Evolutionary conservation across 2,888 invertebrate genomes (phyloP), one percentile per base, ranked within the genome.

Genomic region (Andrena camellia): DNA sequence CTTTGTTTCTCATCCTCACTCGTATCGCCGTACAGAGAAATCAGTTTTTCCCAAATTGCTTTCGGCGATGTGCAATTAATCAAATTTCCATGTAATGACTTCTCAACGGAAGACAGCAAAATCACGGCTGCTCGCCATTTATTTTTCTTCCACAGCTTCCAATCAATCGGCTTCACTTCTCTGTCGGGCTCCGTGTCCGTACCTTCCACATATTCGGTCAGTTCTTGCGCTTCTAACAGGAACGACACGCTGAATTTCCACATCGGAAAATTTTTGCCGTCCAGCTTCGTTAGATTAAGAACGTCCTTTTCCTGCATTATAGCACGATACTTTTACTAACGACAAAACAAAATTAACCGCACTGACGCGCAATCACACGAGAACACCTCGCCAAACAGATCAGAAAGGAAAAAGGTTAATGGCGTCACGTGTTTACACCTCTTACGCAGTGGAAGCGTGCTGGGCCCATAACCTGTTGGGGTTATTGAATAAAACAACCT

Each of bases 11-110:
- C 52, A 62, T 84, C 79, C 3, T 81, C 83, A 23, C 73, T 84
- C 1, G 77, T 50, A 26, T 86, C 82, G 2, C 83, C 81, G 26
- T 81, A 85, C 35, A 84, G 17, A 2, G 63, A 33, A 17, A 80
- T 57, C 8, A 84, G 52, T 48, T 85, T 84, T 0, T 84, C 35
- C 84, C 83, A 85, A 10, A 85, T 81, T 2, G 59, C 48, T 33
- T 72, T 42, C 2, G 76, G 63, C 0, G 68, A 72, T 17, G 13
- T 26, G 13, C 81, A 81, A 23, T 77, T 81, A 23, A 79, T 48
- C 31, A 74, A 59, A 31, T 69, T 68, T 7, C 8, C 35, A 54
- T 79, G 74, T 52, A 74, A n/a, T 8, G 74, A 35, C 50, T 23
- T 52, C 0, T 69, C 70, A 2, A 79, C 64, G 20, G 69, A 70